Conservation (phyloP, 2,797 vertebrate genomes). For the Amazona finschi region DNA sequence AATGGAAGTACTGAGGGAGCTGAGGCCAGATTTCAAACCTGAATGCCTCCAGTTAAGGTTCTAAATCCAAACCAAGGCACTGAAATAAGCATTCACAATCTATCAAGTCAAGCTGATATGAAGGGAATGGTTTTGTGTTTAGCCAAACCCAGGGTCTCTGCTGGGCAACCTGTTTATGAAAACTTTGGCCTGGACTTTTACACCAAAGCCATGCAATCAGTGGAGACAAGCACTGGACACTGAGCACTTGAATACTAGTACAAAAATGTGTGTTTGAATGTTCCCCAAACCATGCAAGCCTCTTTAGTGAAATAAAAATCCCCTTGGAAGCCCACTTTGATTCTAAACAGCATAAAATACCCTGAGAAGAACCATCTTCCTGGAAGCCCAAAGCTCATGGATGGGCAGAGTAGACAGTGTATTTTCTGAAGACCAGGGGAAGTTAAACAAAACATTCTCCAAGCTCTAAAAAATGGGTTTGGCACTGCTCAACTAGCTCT, state of each 20-base stretch:
- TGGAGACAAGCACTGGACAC: background rate
- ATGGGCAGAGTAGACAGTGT: background rate
- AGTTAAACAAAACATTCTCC: background rate
- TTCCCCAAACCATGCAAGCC: background rate
- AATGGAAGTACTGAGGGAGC: conserved; percentile 13
- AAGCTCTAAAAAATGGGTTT: background rate
- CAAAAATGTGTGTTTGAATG: background rate
- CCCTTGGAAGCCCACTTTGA: background rate
- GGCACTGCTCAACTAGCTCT: background rate
- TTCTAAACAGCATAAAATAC: background rate
- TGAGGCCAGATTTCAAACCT: background rate
- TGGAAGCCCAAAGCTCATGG: background rate
- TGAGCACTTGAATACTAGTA: background rate
- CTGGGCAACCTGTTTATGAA: background rate
- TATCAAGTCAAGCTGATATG: background rate
- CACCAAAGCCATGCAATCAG: background rate
- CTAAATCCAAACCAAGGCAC: background rate
- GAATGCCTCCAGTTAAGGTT: background rate
- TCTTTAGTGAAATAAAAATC: background rate
- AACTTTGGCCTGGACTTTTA: background rate
- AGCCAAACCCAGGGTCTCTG: background rate
- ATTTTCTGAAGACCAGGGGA: background rate
- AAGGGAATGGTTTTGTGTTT: background rate
- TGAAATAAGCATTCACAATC: background rate
- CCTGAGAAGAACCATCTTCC: background rate